Base-by-base conservation (phyloP, 2,113 vertebrate genomes). In the Xyliphius kryptos region DNA sequence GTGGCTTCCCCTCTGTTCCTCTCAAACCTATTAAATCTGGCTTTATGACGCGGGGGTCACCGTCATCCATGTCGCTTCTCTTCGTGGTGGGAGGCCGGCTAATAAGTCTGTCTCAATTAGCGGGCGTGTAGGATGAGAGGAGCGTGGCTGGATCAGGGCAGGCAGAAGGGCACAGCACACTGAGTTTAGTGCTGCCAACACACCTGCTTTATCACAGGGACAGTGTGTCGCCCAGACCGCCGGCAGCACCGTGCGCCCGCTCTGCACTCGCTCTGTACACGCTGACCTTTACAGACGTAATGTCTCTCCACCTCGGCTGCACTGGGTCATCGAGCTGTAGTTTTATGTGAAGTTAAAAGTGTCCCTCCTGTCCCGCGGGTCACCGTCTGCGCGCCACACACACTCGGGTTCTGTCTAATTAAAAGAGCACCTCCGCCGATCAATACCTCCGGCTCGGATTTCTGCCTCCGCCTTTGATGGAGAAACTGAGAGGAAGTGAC, bases 81-180 rank as follows among this genome's bases (percentile, higher is more conserved):
- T 68, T 74, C 59, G 44, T 70, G 49, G 58, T 37, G 63, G 63
- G 58, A 62, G 72, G 63, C 49, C 64, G 15, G 60, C 22, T 68
- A 63, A 68, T 57, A 65, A 53, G 20, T 68, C 26, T 54, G 65
- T 61, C 63, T 55, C 52, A 69, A 57, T 73, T 71, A 73, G 61
- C 40, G 13, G 36, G 37, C 43, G 51, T 56, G 53, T 47, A 15
- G 14, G 36, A 56, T 14, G 37, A 43, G 51, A 56, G 40, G 48
- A 36, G 49, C 19, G 56, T 41, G 8, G 6, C 15, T 10, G 38
- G 32, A 13, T 37, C n/a, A 48, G 58, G 19, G 43, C 49, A 57
- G 20, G 22, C 41, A 48, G 49, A 43, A 52, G 63, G 60, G 59
- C 21, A 63, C 59, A 32, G 19, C 56, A 20, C 21, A 36, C 15